Conservation (phyloP, 2,888 invertebrate species). For the Heteromyza rotundicornis region DNA sequence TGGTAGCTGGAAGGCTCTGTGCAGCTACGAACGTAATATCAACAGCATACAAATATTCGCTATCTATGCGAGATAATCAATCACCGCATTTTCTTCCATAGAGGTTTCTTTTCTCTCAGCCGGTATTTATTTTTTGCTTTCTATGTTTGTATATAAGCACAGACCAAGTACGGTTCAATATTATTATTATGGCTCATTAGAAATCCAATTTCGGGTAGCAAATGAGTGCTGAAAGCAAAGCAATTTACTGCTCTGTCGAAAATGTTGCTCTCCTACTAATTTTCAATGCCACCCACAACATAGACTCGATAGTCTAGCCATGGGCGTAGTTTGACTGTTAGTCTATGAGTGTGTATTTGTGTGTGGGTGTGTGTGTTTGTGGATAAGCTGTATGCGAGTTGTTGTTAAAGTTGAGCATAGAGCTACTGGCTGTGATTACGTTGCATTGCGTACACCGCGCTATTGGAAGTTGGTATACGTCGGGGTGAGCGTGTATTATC, state of each 20-base stretch:
- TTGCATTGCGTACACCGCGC: background rate
- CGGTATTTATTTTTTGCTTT: too few relatives aligned
- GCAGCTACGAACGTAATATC: too few relatives aligned
- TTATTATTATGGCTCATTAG: slow-evolving; percentile 52
- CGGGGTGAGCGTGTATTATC: background rate
- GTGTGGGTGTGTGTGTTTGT: background rate
- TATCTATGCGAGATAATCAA: slow-evolving; percentile 7
- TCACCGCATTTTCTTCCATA: background rate
- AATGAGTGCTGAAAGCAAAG: slow-evolving; percentile 6
- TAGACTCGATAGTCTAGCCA: background rate
- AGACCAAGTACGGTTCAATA: too few relatives aligned
- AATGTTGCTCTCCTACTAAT: background rate
- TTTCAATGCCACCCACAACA: background rate
- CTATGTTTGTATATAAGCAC: too few relatives aligned
- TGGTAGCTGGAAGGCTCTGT: too few relatives aligned
- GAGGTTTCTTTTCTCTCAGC: slow-evolving; percentile 6
- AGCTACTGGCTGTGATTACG: background rate
- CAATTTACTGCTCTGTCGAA: background rate
- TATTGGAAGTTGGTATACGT: too few relatives aligned
- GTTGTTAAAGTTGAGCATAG: too few relatives aligned
- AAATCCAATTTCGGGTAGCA: slow-evolving; percentile 45
- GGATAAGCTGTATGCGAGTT: background rate
- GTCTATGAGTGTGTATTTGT: background rate
- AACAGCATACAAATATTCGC: too few relatives aligned
- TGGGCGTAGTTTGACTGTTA: background rate